Evolutionary conservation across 2,113 vertebrate species (phyloP).

Genomic region (Lonchura striata): DNA sequence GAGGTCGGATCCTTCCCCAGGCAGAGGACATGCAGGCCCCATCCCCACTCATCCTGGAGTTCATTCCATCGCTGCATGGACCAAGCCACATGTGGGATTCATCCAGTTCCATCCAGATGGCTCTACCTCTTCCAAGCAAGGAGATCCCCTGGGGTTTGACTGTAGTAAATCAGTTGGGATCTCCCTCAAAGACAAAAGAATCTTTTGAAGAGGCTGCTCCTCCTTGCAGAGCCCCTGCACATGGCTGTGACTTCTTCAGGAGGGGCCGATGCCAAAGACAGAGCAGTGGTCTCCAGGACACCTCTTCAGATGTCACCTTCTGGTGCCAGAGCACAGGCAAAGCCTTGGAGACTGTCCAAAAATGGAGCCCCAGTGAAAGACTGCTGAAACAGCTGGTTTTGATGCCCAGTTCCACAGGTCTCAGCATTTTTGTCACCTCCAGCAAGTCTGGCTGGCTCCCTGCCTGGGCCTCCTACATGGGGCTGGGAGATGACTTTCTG

Average conservation of each 20-base stretch:
- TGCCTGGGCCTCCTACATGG: fast-evolving
- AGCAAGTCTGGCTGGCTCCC: neutral
- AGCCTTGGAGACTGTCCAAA: neutral
- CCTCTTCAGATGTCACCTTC: neutral
- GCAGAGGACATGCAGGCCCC: neutral
- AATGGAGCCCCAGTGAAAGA: neutral
- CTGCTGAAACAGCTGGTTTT: neutral
- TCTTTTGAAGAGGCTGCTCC: neutral
- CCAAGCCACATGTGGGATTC: fast-evolving
- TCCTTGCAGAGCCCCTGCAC: neutral
- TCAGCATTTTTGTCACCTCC: neutral
- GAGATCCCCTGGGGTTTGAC: neutral
- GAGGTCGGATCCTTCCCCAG: neutral
- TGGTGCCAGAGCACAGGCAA: neutral
- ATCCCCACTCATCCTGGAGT: neutral
- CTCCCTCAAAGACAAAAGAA: neutral
- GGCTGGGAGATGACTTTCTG: neutral
- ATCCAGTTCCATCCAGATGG: neutral
- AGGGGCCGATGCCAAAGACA: neutral
- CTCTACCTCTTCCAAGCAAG: neutral
- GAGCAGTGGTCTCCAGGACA: neutral
- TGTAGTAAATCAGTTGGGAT: neutral
- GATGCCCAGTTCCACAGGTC: neutral
- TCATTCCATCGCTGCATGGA: fast-evolving
- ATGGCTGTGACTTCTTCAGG: neutral